Evolutionary conservation across 2,113 vertebrate species (phyloP).

Genomic region (Caretta caretta): DNA sequence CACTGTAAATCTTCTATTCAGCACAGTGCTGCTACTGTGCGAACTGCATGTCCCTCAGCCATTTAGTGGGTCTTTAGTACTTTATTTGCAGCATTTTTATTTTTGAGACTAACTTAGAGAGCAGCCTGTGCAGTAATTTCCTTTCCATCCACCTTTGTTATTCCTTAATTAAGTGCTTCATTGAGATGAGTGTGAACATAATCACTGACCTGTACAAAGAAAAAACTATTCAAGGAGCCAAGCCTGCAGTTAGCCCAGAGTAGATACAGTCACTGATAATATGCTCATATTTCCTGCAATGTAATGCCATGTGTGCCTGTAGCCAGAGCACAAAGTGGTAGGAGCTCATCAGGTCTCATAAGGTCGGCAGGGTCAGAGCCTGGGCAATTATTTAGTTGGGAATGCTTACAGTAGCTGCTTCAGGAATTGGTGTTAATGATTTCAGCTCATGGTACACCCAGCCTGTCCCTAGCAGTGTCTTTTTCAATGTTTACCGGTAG

Average conservation of each 20-base stretch:
- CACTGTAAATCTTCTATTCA: neutral
- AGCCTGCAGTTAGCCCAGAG: neutral
- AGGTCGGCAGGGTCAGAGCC: constrained; percentile 31
- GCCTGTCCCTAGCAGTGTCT: neutral
- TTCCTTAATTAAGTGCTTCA: constrained; percentile 46
- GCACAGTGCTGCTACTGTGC: neutral
- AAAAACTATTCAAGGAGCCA: neutral
- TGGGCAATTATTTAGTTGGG: neutral
- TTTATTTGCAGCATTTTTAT: constrained; percentile 36
- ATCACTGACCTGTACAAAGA: neutral
- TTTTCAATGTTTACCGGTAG: neutral
- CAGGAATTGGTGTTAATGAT: neutral
- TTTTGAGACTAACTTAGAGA: constrained; percentile 14
- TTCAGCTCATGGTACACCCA: neutral
- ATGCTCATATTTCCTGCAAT: constrained; percentile 56
- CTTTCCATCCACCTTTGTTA: constrained; percentile 36
- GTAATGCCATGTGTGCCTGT: neutral
- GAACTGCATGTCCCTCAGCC: neutral
- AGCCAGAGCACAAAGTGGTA: neutral
- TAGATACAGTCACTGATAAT: constrained; percentile 1
- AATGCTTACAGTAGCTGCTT: neutral
- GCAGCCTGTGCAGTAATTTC: constrained; percentile 13
- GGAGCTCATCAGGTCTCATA: neutral
- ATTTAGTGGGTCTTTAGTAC: neutral
- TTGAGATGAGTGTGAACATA: neutral